Conservation (phyloP, 92 coral and sea anemone species). For the Isaurus tuberculatus region DNA sequence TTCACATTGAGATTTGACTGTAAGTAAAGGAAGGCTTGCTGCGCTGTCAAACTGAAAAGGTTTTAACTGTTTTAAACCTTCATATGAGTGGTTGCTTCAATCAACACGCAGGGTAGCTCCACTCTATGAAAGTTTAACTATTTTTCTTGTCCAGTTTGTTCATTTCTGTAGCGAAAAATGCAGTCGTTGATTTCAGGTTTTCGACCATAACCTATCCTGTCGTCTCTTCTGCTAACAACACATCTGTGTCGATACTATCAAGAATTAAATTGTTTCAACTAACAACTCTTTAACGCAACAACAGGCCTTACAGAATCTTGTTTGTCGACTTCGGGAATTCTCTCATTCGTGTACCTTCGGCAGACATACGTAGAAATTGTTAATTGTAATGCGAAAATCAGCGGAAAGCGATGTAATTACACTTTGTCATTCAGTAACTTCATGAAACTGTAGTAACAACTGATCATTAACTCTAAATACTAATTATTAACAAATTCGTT, state of each 20-base stretch:
- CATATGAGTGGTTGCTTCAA: slow-evolving; percentile 37
- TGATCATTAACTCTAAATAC: background rate
- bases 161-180: background rate
- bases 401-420: slow-evolving; percentile 12
- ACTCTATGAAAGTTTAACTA: slow-evolving; percentile 31
- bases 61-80: slow-evolving; percentile 1
- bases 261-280: background rate
- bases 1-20: slow-evolving; percentile 82
- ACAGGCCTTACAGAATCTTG: background rate
- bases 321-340: background rate
- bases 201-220: background rate
- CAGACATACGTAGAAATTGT: background rate
- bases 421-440: background rate
- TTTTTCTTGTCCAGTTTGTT: slow-evolving; percentile 8
- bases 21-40: slow-evolving; percentile 62
- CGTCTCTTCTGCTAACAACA: slow-evolving; percentile 14
- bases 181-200: slow-evolving; percentile 8
- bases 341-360: background rate
- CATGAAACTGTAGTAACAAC: background rate
- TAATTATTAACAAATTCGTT: background rate
- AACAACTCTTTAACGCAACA: background rate
- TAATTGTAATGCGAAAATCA: slow-evolving; percentile 4
- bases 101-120: slow-evolving; percentile 29
- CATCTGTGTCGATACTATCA: slow-evolving; percentile 1
- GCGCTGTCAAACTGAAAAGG: slow-evolving; percentile 24